Conservation (phyloP, 92 coral and sea anemone genomes). For the Paramuricea clavata region DNA sequence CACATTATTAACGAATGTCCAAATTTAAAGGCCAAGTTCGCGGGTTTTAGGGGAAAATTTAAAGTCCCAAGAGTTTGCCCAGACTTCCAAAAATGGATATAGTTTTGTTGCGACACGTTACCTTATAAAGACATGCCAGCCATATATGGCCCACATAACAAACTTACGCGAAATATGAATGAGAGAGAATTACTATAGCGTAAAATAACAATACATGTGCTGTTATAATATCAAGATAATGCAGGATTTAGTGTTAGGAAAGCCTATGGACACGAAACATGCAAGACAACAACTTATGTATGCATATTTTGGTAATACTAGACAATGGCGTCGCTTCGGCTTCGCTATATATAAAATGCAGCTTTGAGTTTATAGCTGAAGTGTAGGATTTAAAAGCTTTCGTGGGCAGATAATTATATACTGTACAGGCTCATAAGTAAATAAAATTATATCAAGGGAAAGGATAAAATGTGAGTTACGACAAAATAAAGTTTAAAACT, state of each 20-base stretch:
- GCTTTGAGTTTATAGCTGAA: not conserved
- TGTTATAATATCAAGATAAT: not conserved
- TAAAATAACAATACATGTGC: not conserved
- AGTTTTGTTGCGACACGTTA: constrained; percentile 44
- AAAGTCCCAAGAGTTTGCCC: not conserved
- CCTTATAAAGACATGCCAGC: constrained; percentile 99
- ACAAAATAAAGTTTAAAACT: not conserved
- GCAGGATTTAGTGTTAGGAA: not conserved
- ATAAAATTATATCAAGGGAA: too few species aligned
- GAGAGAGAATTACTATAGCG: constrained; percentile 41
- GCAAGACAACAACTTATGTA: not conserved
- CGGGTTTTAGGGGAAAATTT: constrained; percentile 3
- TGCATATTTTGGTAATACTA: not conserved
- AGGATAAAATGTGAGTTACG: not conserved
- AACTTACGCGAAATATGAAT: constrained; percentile 97
- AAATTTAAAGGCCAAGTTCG: constrained; percentile 10
- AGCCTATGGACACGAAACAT: not conserved
- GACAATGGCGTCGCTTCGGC: constrained; percentile 18
- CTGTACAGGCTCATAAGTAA: not conserved
- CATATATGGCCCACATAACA: constrained; percentile 98
- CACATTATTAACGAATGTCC: not conserved
- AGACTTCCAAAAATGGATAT: constrained; percentile 74
- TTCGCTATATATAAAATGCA: not conserved
- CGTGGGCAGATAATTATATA: not conserved
- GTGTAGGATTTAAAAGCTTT: not conserved